A percentile compares a stretch with the other conserved stretches of the same genome.
Evolutionary conservation across 2,113 vertebrate species (phyloP).

Genomic region (Tylochromis polylepis): DNA sequence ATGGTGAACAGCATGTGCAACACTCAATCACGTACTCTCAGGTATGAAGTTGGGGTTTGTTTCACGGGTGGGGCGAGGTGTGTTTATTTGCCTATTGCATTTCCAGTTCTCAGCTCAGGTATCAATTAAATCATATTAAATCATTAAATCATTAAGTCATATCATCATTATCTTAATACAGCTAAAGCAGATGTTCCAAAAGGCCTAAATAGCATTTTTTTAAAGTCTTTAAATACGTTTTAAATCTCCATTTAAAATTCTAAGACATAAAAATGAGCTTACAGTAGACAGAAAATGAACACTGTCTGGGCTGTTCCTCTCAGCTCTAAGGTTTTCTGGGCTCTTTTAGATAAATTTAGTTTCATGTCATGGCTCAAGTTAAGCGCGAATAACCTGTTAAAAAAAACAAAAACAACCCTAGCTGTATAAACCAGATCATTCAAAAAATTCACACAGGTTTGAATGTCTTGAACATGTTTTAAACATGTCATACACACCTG

Average conservation of each 20-base stretch:
- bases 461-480: neutral
- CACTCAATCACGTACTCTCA: neutral
- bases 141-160: neutral
- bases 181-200: neutral
- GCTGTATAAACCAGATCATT: neutral
- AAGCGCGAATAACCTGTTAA: neutral
- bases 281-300: neutral
- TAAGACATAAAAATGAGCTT: neutral
- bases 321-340: neutral
- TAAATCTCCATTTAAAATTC: neutral
- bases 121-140: neutral
- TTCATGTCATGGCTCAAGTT: neutral
- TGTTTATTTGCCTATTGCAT: conserved; percentile 19
- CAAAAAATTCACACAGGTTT: neutral
- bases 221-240: neutral
- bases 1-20: neutral
- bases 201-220: neutral
- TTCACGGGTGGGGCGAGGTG: conserved; percentile 25
- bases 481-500: neutral
- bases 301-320: neutral
- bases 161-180: neutral
- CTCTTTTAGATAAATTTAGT: neutral
- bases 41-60: neutral
- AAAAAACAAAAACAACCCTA: neutral
- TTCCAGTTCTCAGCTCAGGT: neutral